A percentile compares a stretch with the other conserved stretches of the same genome.
Conservation (phyloP, 1,140 invertebrate species). For the Papilio glaucus region DNA sequence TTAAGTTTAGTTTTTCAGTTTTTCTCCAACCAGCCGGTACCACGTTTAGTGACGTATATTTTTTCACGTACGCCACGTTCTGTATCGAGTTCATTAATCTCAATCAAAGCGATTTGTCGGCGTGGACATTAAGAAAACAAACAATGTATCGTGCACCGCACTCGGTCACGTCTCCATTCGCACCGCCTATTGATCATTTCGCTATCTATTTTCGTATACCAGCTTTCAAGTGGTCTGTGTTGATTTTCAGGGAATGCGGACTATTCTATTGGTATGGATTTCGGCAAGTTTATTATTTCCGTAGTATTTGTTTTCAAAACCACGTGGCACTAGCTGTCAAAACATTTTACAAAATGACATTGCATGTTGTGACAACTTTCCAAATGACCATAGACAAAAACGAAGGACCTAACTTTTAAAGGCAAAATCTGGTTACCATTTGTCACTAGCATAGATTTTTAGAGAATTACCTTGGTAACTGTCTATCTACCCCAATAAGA, state of each 20-base stretch:
- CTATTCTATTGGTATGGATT: neutral
- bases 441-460: too few relatives aligned
- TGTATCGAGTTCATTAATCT: constrained; percentile 34
- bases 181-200: constrained; percentile 33
- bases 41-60: constrained; percentile 13
- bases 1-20: neutral
- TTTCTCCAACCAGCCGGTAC: neutral
- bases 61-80: neutral
- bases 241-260: constrained; percentile 18
- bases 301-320: neutral
- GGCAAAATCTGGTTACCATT: too few relatives aligned
- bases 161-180: constrained; percentile 32
- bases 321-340: too few relatives aligned
- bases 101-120: constrained; percentile 35
- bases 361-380: too few relatives aligned
- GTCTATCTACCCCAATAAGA: too few relatives aligned
- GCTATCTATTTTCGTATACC: constrained; percentile 29
- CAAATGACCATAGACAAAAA: too few relatives aligned
- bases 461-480: too few relatives aligned
- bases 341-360: too few relatives aligned
- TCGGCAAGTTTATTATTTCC: neutral
- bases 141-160: constrained; percentile 20
- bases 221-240: neutral
- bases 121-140: constrained; percentile 28
- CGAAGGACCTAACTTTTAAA: too few relatives aligned